Conservation (phyloP, 2,113 vertebrate genomes). For the Microcebus jonahi region DNA sequence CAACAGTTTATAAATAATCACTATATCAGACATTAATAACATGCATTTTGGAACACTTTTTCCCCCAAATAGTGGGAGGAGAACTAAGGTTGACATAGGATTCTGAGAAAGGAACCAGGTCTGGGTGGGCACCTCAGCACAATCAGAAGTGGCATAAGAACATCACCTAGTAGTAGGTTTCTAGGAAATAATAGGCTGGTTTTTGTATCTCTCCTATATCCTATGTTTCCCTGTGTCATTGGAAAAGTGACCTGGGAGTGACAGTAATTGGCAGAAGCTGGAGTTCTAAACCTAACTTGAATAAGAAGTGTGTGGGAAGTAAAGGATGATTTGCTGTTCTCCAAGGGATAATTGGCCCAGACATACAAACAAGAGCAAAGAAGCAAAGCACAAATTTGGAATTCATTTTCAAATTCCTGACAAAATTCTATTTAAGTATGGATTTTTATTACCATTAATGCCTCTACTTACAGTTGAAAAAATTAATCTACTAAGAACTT, state of each 20-base stretch:
- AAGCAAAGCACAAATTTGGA: background rate
- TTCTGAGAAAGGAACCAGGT: background rate
- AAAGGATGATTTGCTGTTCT: background rate
- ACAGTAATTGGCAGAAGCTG: background rate
- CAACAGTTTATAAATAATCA: background rate
- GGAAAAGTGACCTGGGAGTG: background rate
- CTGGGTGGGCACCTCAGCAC: background rate
- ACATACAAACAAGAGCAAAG: background rate
- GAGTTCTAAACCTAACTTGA: background rate
- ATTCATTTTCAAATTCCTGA: constrained; percentile 28
- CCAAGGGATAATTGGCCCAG: background rate
- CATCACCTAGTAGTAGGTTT: background rate
- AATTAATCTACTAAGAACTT: background rate
- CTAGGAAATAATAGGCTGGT: background rate
- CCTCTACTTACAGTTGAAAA: constrained; percentile 8
- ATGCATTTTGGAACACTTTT: background rate
- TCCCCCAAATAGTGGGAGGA: background rate
- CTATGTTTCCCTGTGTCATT: background rate
- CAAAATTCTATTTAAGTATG: background rate
- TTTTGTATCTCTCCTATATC: background rate
- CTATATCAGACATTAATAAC: background rate
- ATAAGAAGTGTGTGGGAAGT: background rate
- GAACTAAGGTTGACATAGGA: background rate
- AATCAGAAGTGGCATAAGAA: background rate
- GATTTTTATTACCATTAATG: background rate